Conservation (phyloP, 2,888 invertebrate genomes). For the Folsomia candida region DNA sequence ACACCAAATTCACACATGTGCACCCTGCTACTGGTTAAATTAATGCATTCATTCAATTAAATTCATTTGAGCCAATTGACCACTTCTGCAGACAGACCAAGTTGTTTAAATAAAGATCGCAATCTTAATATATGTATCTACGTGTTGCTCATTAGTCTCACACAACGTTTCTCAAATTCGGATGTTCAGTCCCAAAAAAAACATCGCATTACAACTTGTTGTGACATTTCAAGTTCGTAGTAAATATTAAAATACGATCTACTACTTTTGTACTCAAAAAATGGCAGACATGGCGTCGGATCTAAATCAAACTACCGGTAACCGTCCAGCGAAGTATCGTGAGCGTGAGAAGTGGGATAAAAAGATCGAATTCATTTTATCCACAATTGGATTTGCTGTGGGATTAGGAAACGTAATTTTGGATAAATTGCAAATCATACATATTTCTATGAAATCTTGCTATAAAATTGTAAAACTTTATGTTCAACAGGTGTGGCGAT, state of each 20-base stretch:
- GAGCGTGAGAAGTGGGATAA: slow-evolving; percentile 54
- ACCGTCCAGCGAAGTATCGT: slow-evolving; percentile 24
- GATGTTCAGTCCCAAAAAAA: too few relatives aligned
- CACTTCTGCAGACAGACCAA: background rate
- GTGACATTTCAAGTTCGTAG: background rate
- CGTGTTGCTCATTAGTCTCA: background rate
- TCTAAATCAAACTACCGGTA: background rate
- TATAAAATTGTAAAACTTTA: background rate
- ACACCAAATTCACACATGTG: too few relatives aligned
- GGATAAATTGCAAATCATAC: slow-evolving; percentile 58
- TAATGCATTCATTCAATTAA: background rate
- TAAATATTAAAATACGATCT: too few relatives aligned
- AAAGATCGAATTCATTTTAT: slow-evolving; percentile 60
- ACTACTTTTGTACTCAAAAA: too few relatives aligned
- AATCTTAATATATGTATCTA: too few relatives aligned
- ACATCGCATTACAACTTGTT: too few relatives aligned
- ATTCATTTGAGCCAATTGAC: background rate
- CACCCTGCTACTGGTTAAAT: background rate
- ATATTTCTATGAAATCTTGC: slow-evolving; percentile 56
- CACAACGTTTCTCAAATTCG: background rate
- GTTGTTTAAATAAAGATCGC: background rate
- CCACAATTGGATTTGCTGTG: slow-evolving; percentile 63
- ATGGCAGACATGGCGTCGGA: background rate
- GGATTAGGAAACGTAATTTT: slow-evolving; percentile 61
- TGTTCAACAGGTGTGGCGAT: slow-evolving; percentile 34